Conservation (phyloP, 2,797 vertebrate species). For the Sardinella longiceps region DNA sequence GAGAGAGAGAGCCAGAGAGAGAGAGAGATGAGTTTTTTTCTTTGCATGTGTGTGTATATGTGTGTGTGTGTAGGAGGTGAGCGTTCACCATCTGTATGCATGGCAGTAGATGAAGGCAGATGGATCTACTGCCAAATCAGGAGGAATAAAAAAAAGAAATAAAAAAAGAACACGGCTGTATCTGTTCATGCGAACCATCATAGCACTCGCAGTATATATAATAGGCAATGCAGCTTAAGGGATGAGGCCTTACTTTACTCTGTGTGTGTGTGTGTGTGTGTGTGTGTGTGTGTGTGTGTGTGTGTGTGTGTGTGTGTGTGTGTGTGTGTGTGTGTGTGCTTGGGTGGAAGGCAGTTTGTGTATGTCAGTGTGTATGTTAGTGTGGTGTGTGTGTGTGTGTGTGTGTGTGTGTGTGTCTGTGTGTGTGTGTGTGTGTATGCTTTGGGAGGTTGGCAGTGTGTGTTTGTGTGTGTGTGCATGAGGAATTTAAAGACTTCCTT, state of each 20-base stretch:
- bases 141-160: background rate
- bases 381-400: no score
- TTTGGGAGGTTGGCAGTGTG: background rate
- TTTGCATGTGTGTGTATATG: background rate
- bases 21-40: background rate
- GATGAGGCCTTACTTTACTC: background rate
- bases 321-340: background rate
- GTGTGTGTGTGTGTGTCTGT: background rate
- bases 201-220: background rate
- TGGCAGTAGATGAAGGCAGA: background rate
- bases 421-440: background rate
- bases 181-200: background rate
- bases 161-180: background rate
- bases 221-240: background rate
- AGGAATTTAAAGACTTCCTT: background rate
- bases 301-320: background rate
- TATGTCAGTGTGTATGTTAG: background rate
- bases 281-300: background rate
- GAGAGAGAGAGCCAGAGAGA: no score
- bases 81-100: slow-evolving; percentile 2
- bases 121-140: background rate
- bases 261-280: background rate
- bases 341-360: no score
- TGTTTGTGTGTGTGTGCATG: background rate
- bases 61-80: slow-evolving; percentile 7